phyloP scores from a whole-genome alignment of 2,113 vertebrate genomes.

The Protomyctophum bolini region DNA sequence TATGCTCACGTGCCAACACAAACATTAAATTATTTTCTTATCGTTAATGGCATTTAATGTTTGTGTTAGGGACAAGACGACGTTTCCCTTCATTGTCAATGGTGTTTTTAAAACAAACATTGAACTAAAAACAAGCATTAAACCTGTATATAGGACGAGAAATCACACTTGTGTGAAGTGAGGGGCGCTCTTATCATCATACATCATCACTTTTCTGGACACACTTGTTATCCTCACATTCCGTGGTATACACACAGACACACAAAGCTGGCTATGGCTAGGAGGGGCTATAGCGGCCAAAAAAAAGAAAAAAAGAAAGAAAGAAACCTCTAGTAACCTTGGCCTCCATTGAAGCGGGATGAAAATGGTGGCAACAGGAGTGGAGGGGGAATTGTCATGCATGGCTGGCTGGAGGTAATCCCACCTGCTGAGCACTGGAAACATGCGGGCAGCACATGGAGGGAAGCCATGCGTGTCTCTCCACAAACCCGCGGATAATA shows the following conservation, averaged over 20 bases:
- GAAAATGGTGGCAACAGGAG: constrained; percentile 9
- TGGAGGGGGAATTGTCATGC: constrained; percentile 9
- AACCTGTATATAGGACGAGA: too few relatives aligned
- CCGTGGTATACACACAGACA: constrained; percentile 29
- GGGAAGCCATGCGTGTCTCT: neutral
- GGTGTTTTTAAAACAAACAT: too few relatives aligned
- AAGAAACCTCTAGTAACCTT: neutral
- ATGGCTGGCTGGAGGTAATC: constrained; percentile 3
- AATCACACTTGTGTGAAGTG: too few relatives aligned
- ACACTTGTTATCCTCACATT: constrained; percentile 13
- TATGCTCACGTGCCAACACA: too few relatives aligned
- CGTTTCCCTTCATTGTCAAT: too few relatives aligned
- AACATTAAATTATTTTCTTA: too few relatives aligned
- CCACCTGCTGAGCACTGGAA: neutral
- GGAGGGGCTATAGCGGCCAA: neutral
- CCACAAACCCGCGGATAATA: neutral
- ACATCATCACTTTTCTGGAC: too few relatives aligned
- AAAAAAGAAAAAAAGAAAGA: neutral
- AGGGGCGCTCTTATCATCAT: too few relatives aligned
- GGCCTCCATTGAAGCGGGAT: constrained; percentile 31
- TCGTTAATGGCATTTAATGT: too few relatives aligned
- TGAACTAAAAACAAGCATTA: too few relatives aligned
- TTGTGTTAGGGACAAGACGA: too few relatives aligned
- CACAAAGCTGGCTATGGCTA: neutral
- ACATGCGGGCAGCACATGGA: neutral